A percentile compares a stretch with the other conserved stretches of the same genome.
Conservation (phyloP, 2,797 vertebrate genomes). For the Salarias fasciatus region DNA sequence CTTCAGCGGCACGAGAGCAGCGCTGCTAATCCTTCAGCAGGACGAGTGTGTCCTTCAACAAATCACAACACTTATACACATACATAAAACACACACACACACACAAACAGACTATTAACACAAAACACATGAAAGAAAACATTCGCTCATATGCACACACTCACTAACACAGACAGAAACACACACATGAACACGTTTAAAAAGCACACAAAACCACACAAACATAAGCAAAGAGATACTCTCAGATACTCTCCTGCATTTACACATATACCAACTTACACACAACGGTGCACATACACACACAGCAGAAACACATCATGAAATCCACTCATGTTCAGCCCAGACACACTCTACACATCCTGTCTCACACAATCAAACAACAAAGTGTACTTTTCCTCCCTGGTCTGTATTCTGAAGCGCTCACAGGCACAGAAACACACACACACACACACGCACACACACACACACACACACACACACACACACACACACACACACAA, state of each 20-base stretch:
- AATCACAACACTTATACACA: conserved; percentile 4
- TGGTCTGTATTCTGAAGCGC: conserved; percentile 17
- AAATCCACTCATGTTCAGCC: neutral
- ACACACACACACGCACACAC: conserved; percentile 25
- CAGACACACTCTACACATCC: conserved; percentile 7
- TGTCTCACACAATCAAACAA: conserved; percentile 27
- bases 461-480: conserved; percentile 23
- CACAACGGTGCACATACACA: neutral
- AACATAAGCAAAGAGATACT: neutral
- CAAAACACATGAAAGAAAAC: too few relatives aligned
- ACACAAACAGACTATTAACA: neutral
- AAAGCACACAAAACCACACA: neutral
- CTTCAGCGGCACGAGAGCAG: conserved; percentile 3
- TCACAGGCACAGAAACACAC: conserved; percentile 19
- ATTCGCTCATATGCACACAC: conserved; percentile 4
- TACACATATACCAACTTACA: neutral
- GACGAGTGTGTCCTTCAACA: conserved; percentile 15
- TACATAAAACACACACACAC: neutral
- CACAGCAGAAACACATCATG: neutral
- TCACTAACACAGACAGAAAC: neutral
- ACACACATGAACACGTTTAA: too few relatives aligned
- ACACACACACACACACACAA: conserved; percentile 26
- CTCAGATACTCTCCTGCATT: too few relatives aligned
- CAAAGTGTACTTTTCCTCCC: neutral
- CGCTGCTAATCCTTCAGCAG: conserved; percentile 50